Conservation (phyloP, 1,140 invertebrate genomes). For the Zaprionus ghesquierei region DNA sequence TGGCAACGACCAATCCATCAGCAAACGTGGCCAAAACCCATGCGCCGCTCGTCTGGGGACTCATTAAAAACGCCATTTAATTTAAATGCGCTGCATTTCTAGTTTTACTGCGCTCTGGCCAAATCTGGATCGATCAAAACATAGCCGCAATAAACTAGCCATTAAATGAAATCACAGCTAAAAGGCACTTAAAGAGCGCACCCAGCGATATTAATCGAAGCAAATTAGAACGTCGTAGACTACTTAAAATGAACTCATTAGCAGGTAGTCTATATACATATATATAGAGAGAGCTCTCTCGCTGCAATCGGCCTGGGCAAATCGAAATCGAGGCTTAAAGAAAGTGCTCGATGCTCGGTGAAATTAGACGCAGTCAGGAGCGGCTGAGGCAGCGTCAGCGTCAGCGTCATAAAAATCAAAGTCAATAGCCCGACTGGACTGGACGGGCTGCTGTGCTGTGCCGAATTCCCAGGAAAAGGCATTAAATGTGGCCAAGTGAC, state of each 20-base stretch:
- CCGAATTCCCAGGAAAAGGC: slow-evolving; percentile 68
- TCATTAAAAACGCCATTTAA: slow-evolving; percentile 59
- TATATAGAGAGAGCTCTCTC: too few relatives aligned
- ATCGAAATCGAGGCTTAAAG: slow-evolving; percentile 31
- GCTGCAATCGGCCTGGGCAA: too few relatives aligned
- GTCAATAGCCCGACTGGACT: slow-evolving; percentile 63
- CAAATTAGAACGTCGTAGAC: slow-evolving; percentile 68
- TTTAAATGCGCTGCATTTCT: slow-evolving; percentile 46
- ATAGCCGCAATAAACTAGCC: slow-evolving; percentile 44
- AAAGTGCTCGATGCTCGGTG: slow-evolving; percentile 65
- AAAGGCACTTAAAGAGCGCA: slow-evolving; percentile 66
- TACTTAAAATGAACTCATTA: slow-evolving; percentile 79
- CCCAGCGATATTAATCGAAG: slow-evolving; percentile 66
- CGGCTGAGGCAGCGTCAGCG: background rate
- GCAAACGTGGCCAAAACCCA: slow-evolving; percentile 3
- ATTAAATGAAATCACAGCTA: slow-evolving; percentile 78
- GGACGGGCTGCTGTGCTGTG: background rate
- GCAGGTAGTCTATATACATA: too few relatives aligned
- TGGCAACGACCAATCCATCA: slow-evolving; percentile 65
- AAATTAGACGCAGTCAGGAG: slow-evolving; percentile 56
- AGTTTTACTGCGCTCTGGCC: slow-evolving; percentile 12
- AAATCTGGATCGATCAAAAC: too few relatives aligned
- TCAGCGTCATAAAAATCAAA: slow-evolving; percentile 70
- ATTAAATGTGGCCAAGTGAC: slow-evolving; percentile 74
- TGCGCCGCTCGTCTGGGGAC: background rate